Conservation (phyloP, 1,140 invertebrate genomes). For the Geopemphigus sp. region DNA sequence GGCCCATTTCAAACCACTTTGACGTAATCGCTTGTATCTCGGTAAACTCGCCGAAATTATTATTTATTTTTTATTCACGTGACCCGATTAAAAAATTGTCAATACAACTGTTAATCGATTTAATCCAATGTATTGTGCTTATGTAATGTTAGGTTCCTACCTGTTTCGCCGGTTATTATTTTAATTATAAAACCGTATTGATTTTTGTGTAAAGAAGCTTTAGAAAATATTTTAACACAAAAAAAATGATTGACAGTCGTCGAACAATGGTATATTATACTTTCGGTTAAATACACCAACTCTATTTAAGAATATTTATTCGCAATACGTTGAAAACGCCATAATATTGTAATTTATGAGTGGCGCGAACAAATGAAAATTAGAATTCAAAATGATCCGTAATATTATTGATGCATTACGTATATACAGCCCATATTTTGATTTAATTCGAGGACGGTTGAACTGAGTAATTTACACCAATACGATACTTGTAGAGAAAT, state of each 20-base stretch:
- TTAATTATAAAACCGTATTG: background rate
- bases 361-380: background rate
- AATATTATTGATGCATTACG: too few species aligned
- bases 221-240: conserved; percentile 26
- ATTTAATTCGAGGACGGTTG: too few species aligned
- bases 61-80: background rate
- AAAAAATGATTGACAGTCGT: background rate
- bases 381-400: background rate
- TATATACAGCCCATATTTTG: too few species aligned
- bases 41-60: too few species aligned
- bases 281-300: background rate
- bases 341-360: background rate
- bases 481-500: too few species aligned
- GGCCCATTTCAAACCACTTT: too few species aligned
- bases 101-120: background rate
- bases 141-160: background rate
- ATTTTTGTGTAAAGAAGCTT: background rate
- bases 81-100: background rate
- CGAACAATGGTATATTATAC: background rate
- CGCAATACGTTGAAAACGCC: background rate
- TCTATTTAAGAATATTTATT: background rate
- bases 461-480: too few species aligned
- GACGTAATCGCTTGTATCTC: too few species aligned
- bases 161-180: background rate
- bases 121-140: background rate